A percentile compares a stretch with the other conserved stretches of the same genome.
Evolutionary conservation across 35 echinoderm and acorn worm species (phyloP).

Genomic region (Antedon bifida): DNA sequence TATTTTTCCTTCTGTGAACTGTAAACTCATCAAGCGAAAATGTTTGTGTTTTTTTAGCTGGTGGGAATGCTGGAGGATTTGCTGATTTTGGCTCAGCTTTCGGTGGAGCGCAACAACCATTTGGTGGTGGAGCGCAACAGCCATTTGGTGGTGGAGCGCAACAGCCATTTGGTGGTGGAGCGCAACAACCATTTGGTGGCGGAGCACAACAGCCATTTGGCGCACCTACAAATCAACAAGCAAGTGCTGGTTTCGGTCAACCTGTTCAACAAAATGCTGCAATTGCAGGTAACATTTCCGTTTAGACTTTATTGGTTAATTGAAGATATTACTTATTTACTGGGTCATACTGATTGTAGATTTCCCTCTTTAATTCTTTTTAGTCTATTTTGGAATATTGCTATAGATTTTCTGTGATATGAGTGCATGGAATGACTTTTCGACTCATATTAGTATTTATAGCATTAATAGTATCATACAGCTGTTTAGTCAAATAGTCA

Average conservation of each 20-base stretch:
- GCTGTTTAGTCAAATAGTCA: no score
- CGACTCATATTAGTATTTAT: no score
- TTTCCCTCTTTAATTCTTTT: no score
- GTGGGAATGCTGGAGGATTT: neutral
- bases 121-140: neutral
- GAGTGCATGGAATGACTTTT: no score
- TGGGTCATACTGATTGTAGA: no score
- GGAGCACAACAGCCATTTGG: neutral
- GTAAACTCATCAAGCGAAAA: no score
- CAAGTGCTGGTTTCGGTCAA: neutral
- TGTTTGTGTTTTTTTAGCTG: neutral
- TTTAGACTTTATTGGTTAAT: no score
- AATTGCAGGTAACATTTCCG: neutral
- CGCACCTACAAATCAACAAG: neutral
- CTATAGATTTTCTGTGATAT: no score
- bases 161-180: neutral
- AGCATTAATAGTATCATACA: no score
- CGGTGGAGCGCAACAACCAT: neutral
- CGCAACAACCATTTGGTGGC: neutral
- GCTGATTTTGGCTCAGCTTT: constrained; percentile 6
- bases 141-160: neutral
- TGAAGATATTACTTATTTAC: no score
- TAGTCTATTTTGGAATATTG: no score
- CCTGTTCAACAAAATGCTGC: neutral
- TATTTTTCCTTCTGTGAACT: no score